These are phyloP conservation scores for Labeo rohita DNA, from an alignment of 2,113 vertebrate genomes.

Conservation along the genomic window DNA sequence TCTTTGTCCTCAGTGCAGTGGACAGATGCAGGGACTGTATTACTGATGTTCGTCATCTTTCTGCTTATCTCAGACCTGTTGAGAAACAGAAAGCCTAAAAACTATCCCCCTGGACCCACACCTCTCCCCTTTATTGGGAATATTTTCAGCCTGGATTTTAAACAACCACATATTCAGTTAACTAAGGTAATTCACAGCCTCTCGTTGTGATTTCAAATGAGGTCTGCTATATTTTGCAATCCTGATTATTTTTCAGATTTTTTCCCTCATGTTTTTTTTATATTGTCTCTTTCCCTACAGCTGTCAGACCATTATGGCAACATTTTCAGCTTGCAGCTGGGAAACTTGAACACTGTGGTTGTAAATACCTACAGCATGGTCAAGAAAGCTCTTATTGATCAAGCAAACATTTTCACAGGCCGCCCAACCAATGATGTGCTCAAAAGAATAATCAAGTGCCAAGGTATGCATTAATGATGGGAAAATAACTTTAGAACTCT, in stretches of 20 bases:
- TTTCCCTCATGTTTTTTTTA: neutral
- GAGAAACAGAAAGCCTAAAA: constrained; percentile 50
- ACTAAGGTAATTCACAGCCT: constrained; percentile 67
- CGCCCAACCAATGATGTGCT: constrained; percentile 14
- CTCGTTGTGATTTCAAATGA: neutral
- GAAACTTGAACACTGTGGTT: accelerated
- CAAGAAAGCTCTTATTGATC: constrained; percentile 71
- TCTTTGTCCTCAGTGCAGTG: neutral
- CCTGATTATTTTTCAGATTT: neutral
- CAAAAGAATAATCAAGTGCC: constrained; percentile 53
- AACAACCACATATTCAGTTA: constrained; percentile 57
- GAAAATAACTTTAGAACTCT: too few species aligned
- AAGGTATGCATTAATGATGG: constrained; percentile 43
- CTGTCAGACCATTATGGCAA: constrained; percentile 66
- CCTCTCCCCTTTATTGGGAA: constrained; percentile 72
- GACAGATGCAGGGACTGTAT: constrained; percentile 13
- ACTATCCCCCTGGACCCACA: constrained; percentile 70
- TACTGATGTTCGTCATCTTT: constrained; percentile 40
- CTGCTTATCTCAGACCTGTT: constrained; percentile 38
- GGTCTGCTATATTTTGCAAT: neutral
- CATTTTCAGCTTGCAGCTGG: neutral
- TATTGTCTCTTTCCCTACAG: constrained; percentile 53
- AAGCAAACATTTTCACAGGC: constrained; percentile 61
- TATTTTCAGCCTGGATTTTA: constrained; percentile 57
- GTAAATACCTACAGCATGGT: constrained; percentile 64